These are phyloP conservation scores for Philereme vetulata DNA, from an alignment of 2,888 invertebrate species.

Conservation along the genomic window DNA sequence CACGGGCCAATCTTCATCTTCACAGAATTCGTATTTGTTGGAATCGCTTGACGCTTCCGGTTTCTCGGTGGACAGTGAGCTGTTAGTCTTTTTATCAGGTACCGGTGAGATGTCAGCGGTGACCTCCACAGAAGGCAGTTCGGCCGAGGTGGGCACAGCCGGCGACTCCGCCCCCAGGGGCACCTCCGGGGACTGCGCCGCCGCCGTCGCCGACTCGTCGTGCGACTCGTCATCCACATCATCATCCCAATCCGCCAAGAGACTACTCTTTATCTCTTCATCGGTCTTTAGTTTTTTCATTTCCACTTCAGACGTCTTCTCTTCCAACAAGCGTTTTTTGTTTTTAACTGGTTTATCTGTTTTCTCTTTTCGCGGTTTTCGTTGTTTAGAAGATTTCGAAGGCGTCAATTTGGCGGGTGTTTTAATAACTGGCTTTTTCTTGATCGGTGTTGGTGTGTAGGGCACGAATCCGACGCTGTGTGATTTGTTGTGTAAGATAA, in stretches of 20 bases:
- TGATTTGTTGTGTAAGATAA: slow-evolving; percentile 88
- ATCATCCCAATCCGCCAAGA: slow-evolving; percentile 92
- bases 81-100: slow-evolving; percentile 56
- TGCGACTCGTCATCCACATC: slow-evolving; percentile 76
- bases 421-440: slow-evolving; percentile 59
- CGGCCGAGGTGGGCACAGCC: slow-evolving; percentile 67
- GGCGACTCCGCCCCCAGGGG: slow-evolving; percentile 67
- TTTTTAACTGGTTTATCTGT: slow-evolving; percentile 61
- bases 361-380: slow-evolving; percentile 66
- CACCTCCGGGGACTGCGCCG: slow-evolving; percentile 65
- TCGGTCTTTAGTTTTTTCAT: slow-evolving; percentile 82
- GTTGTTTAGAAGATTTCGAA: slow-evolving; percentile 59
- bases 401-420: slow-evolving; percentile 52
- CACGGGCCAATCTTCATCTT: slow-evolving; percentile 86
- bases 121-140: slow-evolving; percentile 58
- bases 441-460: slow-evolving; percentile 72
- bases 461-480: slow-evolving; percentile 83
- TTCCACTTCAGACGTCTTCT: slow-evolving; percentile 53
- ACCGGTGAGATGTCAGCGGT: slow-evolving; percentile 49
- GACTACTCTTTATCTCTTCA: slow-evolving; percentile 86
- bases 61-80: slow-evolving; percentile 57
- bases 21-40: slow-evolving; percentile 92
- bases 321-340: slow-evolving; percentile 70
- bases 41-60: slow-evolving; percentile 81
- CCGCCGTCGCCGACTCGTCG: slow-evolving; percentile 46